Base-by-base conservation (phyloP, 37 sponge, comb jelly and placozoan species). In the Halichondria panicea region DNA sequence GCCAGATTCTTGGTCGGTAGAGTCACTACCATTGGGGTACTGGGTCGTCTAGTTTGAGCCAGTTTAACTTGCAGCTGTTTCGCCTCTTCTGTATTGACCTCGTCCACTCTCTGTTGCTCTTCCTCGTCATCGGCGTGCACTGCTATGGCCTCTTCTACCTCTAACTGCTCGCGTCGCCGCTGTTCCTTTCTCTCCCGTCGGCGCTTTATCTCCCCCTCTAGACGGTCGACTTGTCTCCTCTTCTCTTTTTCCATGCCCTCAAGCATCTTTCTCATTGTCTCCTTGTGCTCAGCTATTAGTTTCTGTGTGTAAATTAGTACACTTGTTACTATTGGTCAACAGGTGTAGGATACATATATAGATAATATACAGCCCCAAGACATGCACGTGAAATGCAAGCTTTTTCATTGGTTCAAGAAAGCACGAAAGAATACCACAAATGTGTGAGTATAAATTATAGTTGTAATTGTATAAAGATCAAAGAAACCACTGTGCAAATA, bases 271-370 rank as follows among this genome's bases (percentile, higher is more conserved):
- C 35, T 33, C 66, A 65, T 65, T 8, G 12, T 9, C 15, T 36
- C 66, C 12, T 37, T 65, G 40, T 65, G 66, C 22, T 65, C 39
- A n/a, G 66, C 66, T n/a, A 65, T 33, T 38, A 65, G 30, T 65
- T 22, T 65, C 66, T 65, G 22, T 19, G 22, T 65, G 60, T n/a
- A 8, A 58, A 18, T 48, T 48, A 18, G 52, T 15, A 18, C 52
- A 48, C 52, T 18, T 15, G 15, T 11, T 48, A 48, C 11, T 48
- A 48, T 15, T 15, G 52, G 52, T 11, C 15, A 48, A n/a, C n/a
- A n/a, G n/a, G n/a, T n/a, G n/a, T n/a, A n/a, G n/a, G n/a, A n/a
- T n/a, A n/a, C n/a, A n/a, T n/a, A n/a, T n/a, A n/a, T n/a, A n/a
- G n/a, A n/a, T n/a, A n/a, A n/a, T n/a, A n/a, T n/a, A n/a, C n/a